Evolutionary conservation across 1,140 invertebrate species (phyloP).

Genomic region (Meloidogyne chitwoodi): DNA sequence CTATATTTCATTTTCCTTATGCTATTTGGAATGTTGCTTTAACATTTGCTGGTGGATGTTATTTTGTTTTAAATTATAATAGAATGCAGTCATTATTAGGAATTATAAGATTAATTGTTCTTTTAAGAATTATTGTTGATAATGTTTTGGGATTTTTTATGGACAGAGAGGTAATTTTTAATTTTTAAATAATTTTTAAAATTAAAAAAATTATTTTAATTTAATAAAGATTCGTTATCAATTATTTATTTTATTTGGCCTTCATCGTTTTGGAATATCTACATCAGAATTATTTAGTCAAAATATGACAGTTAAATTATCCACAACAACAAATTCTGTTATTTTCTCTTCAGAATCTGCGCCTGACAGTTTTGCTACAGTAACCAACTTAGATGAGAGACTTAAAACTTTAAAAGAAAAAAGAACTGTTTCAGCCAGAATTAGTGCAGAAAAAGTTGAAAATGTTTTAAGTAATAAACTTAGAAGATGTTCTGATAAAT

Average conservation of each 20-base stretch:
- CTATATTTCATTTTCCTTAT: conserved; percentile 42
- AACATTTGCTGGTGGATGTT: conserved; percentile 5
- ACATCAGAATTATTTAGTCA: background rate
- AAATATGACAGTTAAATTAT: background rate
- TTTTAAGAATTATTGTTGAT: conserved; percentile 21
- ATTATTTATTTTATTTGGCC: background rate
- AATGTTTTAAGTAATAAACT: background rate
- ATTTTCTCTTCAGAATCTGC: conserved; percentile 3
- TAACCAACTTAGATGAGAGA: background rate
- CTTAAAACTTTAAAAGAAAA: background rate
- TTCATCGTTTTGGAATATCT: background rate
- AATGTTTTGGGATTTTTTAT: conserved; percentile 16
- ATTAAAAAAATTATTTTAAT: no score
- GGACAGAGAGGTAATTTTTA: conserved; percentile 3
- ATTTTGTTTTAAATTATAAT: conserved; percentile 19
- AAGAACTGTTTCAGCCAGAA: background rate
- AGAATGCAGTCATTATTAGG: conserved; percentile 16
- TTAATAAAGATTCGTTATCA: background rate
- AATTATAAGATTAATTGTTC: conserved; percentile 14
- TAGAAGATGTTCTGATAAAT: conserved; percentile 5
- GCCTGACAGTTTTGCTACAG: conserved; percentile 3
- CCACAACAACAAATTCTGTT: conserved; percentile 16
- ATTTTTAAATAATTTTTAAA: background rate
- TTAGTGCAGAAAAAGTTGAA: conserved; percentile 5
- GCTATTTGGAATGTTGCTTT: conserved; percentile 32